phyloP scores from a whole-genome alignment of 92 coral and sea anemone species.

The Porites rus region DNA sequence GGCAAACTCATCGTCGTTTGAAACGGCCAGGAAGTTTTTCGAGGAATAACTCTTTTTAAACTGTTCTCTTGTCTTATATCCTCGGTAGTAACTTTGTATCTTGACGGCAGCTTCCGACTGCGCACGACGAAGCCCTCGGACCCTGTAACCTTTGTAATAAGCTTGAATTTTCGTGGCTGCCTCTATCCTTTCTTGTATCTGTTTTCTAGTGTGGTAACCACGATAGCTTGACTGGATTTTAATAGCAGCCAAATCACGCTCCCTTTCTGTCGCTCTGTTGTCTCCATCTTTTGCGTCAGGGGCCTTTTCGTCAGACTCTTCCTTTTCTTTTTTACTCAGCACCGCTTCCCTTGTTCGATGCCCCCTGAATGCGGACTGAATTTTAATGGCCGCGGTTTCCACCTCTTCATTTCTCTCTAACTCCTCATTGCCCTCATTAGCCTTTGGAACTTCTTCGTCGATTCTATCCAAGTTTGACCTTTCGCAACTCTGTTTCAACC shows the following conservation, averaged over 20 bases:
- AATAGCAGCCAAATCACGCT: constrained; percentile 56
- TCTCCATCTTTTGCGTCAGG: not conserved
- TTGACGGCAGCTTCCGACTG: constrained; percentile 47
- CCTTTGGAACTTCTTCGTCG: not conserved
- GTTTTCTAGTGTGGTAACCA: constrained; percentile 73
- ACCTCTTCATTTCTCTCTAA: constrained; percentile 41
- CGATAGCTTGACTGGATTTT: constrained; percentile 87
- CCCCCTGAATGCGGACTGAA: constrained; percentile 66
- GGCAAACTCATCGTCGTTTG: constrained; percentile 40
- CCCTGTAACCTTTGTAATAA: constrained; percentile 60
- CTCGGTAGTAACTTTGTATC: constrained; percentile 64
- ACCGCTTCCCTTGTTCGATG: constrained; percentile 65
- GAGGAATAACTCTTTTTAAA: constrained; percentile 44
- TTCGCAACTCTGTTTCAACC: not conserved
- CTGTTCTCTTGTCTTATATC: constrained; percentile 56
- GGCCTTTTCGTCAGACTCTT: not conserved
- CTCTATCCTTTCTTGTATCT: constrained; percentile 9
- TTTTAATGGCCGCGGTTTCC: constrained; percentile 74
- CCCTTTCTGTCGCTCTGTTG: not conserved
- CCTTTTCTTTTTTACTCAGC: constrained; percentile 3
- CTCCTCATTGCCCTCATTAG: not conserved
- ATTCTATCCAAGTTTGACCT: not conserved
- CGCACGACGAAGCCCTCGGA: constrained; percentile 29
- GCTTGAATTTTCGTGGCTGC: constrained; percentile 80
- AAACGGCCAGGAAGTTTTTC: constrained; percentile 33